Percentiles rank a stretch among this genome's conserved stretches.
These are phyloP conservation scores for Riparia riparia DNA, from an alignment of 2,113 vertebrate genomes.

Conservation along the genomic window DNA sequence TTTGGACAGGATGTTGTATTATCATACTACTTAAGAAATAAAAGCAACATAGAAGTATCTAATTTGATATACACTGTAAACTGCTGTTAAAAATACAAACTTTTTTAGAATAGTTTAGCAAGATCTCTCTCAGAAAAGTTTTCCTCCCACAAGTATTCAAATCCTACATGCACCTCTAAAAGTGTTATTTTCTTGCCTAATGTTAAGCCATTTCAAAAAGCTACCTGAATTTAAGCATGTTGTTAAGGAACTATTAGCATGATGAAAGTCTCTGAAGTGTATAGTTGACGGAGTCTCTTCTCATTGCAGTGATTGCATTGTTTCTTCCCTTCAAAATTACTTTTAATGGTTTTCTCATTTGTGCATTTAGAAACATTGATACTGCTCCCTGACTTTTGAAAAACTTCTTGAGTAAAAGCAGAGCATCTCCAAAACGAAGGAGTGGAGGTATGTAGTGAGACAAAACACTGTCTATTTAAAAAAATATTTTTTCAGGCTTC, in stretches of 20 bases:
- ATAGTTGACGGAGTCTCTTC: not conserved
- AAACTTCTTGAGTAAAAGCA: not conserved
- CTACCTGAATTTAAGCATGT: not conserved
- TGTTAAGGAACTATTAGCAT: not conserved
- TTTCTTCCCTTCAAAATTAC: not conserved
- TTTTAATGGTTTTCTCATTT: not conserved
- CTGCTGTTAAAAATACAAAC: not conserved
- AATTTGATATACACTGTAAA: not conserved
- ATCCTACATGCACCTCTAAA: not conserved
- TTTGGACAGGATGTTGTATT: not conserved
- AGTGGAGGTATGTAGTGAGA: not conserved
- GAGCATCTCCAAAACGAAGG: not conserved
- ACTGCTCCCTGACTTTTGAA: not conserved
- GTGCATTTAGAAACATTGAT: not conserved
- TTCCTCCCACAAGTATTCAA: not conserved
- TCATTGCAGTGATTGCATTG: not conserved
- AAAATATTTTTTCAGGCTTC: not conserved
- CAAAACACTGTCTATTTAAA: not conserved
- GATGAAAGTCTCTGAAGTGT: not conserved
- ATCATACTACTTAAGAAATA: not conserved
- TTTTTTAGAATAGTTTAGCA: not conserved
- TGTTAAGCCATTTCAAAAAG: not conserved
- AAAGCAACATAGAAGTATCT: not conserved
- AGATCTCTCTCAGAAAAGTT: not conserved
- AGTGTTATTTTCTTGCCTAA: not conserved